These are phyloP conservation scores for Nymphalis polychloros DNA, from an alignment of 2,888 invertebrate species.

Conservation along the genomic window DNA sequence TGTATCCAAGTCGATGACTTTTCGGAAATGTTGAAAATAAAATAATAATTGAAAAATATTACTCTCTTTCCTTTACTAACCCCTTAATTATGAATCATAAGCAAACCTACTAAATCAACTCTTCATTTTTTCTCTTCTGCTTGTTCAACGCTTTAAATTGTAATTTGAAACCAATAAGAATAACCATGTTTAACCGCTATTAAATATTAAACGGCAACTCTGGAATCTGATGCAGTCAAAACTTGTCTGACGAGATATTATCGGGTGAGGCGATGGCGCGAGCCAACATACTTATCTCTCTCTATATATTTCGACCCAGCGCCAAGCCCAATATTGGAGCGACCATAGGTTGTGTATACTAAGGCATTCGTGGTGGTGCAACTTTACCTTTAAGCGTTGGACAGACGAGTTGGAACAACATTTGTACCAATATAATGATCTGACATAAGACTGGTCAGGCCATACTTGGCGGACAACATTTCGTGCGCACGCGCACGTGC, in stretches of 20 bases:
- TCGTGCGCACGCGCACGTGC: constrained; percentile 63
- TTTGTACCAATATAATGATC: constrained; percentile 26
- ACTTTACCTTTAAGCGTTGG: constrained; percentile 15
- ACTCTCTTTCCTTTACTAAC: constrained; percentile 50
- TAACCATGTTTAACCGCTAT: constrained; percentile 49
- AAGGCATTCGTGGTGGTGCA: background rate
- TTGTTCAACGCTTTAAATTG: background rate
- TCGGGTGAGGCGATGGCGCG: constrained; percentile 44
- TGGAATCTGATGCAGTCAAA: constrained; percentile 52
- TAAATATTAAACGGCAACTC: constrained; percentile 47
- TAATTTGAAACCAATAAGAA: constrained; percentile 46
- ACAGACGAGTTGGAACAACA: constrained; percentile 7
- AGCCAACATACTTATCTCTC: constrained; percentile 38
- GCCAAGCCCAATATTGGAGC: constrained; percentile 27
- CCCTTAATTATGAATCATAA: constrained; percentile 5
- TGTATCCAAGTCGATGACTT: constrained; percentile 44
- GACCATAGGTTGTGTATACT: background rate
- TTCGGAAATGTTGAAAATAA: constrained; percentile 51
- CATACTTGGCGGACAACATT: constrained; percentile 55
- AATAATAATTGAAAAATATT: constrained; percentile 56
- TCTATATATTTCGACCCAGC: constrained; percentile 29
- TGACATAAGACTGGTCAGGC: constrained; percentile 37
- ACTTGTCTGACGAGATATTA: constrained; percentile 64
- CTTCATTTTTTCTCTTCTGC: background rate
- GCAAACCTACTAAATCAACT: constrained; percentile 3